A percentile compares a stretch with the other conserved stretches of the same genome.
phyloP scores from a whole-genome alignment of 2,888 invertebrate genomes.

The Lithophane socia region DNA sequence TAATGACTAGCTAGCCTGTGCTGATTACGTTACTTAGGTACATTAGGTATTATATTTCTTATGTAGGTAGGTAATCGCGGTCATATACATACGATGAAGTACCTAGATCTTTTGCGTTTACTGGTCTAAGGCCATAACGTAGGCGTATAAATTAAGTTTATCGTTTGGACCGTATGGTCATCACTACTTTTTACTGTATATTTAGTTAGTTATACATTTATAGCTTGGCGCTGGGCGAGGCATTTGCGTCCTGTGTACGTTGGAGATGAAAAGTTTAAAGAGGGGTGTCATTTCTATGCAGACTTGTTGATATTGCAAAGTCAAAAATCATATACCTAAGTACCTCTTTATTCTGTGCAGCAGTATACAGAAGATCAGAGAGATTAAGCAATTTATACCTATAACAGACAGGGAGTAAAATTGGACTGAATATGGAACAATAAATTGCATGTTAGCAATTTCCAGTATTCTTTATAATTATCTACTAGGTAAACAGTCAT shows the following conservation, averaged over 20 bases:
- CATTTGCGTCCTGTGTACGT: too few relatives aligned
- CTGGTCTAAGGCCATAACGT: not conserved
- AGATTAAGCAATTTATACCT: too few relatives aligned
- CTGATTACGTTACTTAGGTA: constrained; percentile 7
- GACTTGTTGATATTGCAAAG: not conserved
- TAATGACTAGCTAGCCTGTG: not conserved
- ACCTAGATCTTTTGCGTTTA: not conserved
- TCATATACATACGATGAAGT: not conserved
- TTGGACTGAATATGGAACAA: not conserved
- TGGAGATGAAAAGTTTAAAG: too few relatives aligned
- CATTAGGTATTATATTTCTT: not conserved
- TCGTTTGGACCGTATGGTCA: too few relatives aligned
- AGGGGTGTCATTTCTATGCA: not conserved
- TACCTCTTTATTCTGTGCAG: not conserved
- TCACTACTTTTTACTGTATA: too few relatives aligned
- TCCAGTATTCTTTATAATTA: not conserved
- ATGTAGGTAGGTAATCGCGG: not conserved
- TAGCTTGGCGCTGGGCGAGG: too few relatives aligned
- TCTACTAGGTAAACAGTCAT: not conserved
- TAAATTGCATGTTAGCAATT: not conserved
- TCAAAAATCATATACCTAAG: not conserved
- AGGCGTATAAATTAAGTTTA: too few relatives aligned
- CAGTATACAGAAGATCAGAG: not conserved
- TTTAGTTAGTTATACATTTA: too few relatives aligned
- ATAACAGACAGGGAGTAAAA: not conserved